Percentiles rank a stretch among this genome's conserved stretches.
phyloP scores from a whole-genome alignment of 2,113 vertebrate species.

The Eulacestoma nigropectus region DNA sequence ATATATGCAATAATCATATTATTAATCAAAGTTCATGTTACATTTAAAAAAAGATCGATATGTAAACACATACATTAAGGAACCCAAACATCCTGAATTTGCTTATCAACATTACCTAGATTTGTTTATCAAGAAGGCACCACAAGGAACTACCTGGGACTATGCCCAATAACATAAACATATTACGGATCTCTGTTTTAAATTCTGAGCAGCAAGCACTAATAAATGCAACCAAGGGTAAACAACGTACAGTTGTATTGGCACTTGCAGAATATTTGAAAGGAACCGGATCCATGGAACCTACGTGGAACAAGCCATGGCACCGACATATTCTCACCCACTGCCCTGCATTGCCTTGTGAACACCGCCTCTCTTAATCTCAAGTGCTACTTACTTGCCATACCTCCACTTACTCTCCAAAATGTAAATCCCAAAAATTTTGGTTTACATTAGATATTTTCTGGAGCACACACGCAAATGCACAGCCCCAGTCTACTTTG shows the following conservation, averaged over 20 bases:
- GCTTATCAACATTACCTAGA: background rate
- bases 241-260: background rate
- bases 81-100: background rate
- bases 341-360: rapidly evolving
- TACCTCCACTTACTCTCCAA: background rate
- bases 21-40: background rate
- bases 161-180: background rate
- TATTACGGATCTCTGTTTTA: background rate
- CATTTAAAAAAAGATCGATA: background rate
- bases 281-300: background rate
- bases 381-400: background rate
- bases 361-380: background rate
- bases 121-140: background rate
- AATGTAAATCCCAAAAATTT: background rate
- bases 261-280: background rate
- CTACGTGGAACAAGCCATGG: background rate
- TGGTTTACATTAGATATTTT: background rate
- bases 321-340: background rate
- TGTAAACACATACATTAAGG: background rate
- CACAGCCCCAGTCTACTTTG: background rate
- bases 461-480: background rate
- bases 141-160: background rate
- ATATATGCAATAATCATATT: background rate
- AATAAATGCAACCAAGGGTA: background rate
- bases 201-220: background rate